Evolutionary conservation across 2,113 vertebrate genomes (phyloP), one percentile per base, ranked within the genome.

Genomic region (Oreochromis niloticus): DNA sequence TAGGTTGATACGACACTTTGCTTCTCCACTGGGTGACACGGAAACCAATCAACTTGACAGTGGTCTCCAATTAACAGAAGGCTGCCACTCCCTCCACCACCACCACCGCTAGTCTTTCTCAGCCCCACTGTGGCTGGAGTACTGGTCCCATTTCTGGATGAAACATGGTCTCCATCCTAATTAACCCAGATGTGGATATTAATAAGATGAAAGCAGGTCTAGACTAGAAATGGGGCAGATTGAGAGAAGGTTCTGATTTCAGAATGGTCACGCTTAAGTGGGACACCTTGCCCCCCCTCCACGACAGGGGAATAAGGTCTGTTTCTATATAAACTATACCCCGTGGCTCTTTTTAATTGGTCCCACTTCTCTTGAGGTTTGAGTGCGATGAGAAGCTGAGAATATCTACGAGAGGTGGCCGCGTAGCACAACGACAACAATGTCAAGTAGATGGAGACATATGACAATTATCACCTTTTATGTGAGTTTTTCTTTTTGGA

Each of bases 141-240:
- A 84, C 87, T 91, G 92, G 86, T 94, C 93, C 91, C 90, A 93
- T 94, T 96, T 95, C 91, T 91, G 81, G 86, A 94, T 87, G 90
- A 91, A 94, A 93, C 88, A 61, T 54, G 89, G 94, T 95, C 96
- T 96, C 96, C 57, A 87, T 96, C 90, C 96, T 96, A 95, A 97
- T 97, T 97, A 97, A 96, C 96, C 96, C 95, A 97, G 92, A 96
- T 96, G 94, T 94, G 84, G 95, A 93, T 96, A 96, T 96, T 96
- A 96, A 96, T 96, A 96, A 93, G 90, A 95, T 93, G 91, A 95
- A 97, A 94, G 92, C 91, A 88, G 96, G 94, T 94, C 96, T 95
- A 94, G 93, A 95, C 89, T 89, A 50, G 92, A 97, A 96, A 85
- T 92, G 88, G 96, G 94, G 88, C 95, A 96, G 91, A 92, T 93